A percentile compares a stretch with the other conserved stretches of the same genome.
Evolutionary conservation across 2,888 invertebrate genomes (phyloP).

Genomic region (Cephalotes varians): DNA sequence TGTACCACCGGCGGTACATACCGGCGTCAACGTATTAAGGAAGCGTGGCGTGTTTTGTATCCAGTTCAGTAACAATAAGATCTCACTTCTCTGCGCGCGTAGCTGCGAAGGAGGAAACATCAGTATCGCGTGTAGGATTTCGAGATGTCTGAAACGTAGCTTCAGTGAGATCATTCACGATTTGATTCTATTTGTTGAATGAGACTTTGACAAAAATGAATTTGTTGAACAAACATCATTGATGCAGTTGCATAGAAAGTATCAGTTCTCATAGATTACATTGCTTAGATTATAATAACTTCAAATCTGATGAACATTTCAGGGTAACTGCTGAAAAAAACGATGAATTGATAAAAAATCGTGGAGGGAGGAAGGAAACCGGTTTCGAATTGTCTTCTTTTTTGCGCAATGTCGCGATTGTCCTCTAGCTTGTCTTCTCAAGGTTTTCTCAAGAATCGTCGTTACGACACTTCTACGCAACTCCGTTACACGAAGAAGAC

Average conservation of each 20-base stretch:
- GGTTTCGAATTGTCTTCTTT: conserved; percentile 1
- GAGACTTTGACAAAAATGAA: neutral
- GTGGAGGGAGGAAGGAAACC: no score
- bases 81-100: conserved; percentile 1
- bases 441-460: conserved; percentile 26
- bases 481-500: conserved; percentile 42
- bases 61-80: neutral
- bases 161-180: conserved; percentile 21
- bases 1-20: no score
- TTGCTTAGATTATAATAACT: neutral
- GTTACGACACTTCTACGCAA: conserved; percentile 52
- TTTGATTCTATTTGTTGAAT: neutral
- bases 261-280: neutral
- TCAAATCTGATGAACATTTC: neutral
- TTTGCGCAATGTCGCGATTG: neutral
- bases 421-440: neutral
- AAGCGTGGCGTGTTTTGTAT: neutral
- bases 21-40: no score
- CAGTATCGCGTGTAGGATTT: conserved; percentile 11
- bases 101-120: neutral
- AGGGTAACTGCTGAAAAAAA: neutral
- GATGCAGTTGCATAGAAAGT: neutral
- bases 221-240: neutral
- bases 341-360: neutral
- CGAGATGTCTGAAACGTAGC: neutral